A percentile compares a stretch with the other conserved stretches of the same genome.
Conservation (phyloP, 2,797 vertebrate species). For the Pseudochirops corinnae region DNA sequence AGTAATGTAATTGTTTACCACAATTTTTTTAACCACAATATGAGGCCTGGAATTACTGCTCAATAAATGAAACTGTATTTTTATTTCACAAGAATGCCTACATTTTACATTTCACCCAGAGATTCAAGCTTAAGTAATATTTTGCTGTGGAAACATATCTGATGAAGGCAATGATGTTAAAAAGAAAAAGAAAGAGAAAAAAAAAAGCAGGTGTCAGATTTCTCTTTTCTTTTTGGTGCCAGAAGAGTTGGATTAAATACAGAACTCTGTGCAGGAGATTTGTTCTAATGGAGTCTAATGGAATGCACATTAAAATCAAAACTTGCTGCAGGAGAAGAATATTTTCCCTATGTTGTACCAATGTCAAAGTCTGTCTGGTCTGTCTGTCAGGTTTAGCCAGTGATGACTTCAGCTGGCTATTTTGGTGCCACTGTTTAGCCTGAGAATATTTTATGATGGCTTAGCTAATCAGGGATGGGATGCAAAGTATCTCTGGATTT, state of each 20-base stretch:
- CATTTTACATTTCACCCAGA: not conserved
- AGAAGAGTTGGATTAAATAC: not conserved
- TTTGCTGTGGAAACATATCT: not conserved
- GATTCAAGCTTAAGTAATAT: not conserved
- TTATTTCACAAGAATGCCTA: not conserved
- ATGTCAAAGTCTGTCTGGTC: not conserved
- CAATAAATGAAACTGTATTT: constrained; percentile 17
- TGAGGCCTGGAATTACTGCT: not conserved
- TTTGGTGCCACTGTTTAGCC: not conserved
- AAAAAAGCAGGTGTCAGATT: not conserved
- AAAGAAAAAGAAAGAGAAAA: not conserved
- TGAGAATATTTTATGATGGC: not conserved
- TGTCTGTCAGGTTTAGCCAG: not conserved
- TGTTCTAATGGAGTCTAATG: not conserved
- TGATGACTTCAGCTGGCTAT: not conserved
- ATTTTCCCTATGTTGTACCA: not conserved
- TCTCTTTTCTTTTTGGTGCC: not conserved
- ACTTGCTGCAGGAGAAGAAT: not conserved
- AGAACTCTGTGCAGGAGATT: not conserved
- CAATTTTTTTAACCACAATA: not conserved
- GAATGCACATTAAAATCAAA: not conserved
- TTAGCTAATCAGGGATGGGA: not conserved
- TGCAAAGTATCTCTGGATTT: not conserved
- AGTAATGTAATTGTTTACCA: constrained; percentile 4
- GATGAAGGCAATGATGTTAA: not conserved